Conservation (phyloP, 1,140 invertebrate genomes). For the Lordiphosa mommai region DNA sequence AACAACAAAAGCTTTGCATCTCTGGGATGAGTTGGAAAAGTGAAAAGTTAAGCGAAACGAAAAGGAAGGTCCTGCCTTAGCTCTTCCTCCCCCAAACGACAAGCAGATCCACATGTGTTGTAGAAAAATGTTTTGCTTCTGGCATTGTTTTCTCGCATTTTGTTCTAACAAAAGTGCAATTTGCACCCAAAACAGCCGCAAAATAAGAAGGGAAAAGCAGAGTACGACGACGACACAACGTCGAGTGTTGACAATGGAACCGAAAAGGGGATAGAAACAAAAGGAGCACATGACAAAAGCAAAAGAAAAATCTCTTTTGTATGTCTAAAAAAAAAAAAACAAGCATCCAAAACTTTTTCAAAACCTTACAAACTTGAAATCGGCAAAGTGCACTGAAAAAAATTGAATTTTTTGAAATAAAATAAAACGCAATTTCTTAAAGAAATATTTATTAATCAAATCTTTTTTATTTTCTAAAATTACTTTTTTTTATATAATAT, state of each 20-base stretch:
- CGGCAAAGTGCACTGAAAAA: background rate
- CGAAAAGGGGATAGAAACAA: conserved; percentile 21
- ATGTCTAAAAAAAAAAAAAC: conserved; percentile 22
- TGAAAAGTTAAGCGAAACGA: conserved; percentile 71
- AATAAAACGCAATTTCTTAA: no score
- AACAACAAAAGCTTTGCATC: conserved; percentile 18
- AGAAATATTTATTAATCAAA: no score
- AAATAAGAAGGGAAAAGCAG: background rate
- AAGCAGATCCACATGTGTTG: background rate
- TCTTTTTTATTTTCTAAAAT: no score
- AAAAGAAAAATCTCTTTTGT: conserved; percentile 41
- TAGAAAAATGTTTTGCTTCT: conserved; percentile 56
- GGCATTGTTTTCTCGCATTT: conserved; percentile 65
- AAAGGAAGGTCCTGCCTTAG: conserved; percentile 44
- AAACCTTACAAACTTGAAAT: conserved; percentile 27
- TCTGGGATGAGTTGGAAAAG: conserved; percentile 47
- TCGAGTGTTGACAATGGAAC: conserved; percentile 64
- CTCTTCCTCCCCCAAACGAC: background rate
- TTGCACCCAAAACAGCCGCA: conserved; percentile 68
- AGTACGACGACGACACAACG: no score
- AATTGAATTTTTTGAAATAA: conserved; percentile 50
- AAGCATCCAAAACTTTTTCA: conserved; percentile 46
- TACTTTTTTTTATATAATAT: no score
- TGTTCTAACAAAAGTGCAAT: conserved; percentile 75
- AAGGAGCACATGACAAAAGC: conserved; percentile 45